Conservation (phyloP, 2,888 invertebrate genomes). For the Schizotus pectinicornis region DNA sequence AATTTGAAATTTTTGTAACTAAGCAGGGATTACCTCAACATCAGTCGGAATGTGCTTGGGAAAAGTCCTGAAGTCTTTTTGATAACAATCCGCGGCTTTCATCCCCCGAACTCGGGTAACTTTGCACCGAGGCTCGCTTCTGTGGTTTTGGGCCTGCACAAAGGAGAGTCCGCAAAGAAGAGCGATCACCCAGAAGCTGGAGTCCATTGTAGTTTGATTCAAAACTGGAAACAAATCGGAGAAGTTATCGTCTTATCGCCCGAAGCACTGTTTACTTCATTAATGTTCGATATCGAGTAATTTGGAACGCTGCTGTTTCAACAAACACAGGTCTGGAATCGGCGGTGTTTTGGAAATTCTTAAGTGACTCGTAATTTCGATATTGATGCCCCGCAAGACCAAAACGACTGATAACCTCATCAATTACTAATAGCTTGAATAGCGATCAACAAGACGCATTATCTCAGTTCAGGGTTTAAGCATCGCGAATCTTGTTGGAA, state of each 20-base stretch:
- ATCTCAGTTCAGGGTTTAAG: too few species aligned
- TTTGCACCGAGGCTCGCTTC: slow-evolving; percentile 41
- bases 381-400: too few species aligned
- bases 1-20: slow-evolving; percentile 4
- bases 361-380: too few species aligned
- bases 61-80: slow-evolving; percentile 46
- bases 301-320: not conserved
- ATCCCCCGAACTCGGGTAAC: slow-evolving; percentile 44
- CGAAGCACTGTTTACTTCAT: slow-evolving; percentile 14
- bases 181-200: slow-evolving; percentile 12
- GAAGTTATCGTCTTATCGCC: slow-evolving; percentile 19
- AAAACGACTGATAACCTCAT: too few species aligned
- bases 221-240: slow-evolving; percentile 22
- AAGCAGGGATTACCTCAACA: slow-evolving; percentile 48
- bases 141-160: slow-evolving; percentile 32
- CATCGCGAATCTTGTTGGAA: too few species aligned
- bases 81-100: slow-evolving; percentile 52
- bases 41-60: slow-evolving; percentile 51
- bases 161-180: slow-evolving; percentile 1
- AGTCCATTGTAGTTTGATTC: slow-evolving; percentile 12
- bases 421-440: too few species aligned
- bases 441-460: too few species aligned
- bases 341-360: not conserved
- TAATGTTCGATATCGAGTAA: not conserved
- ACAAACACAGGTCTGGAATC: slow-evolving; percentile 14